Percentiles rank a stretch among this genome's conserved stretches.
Conservation (phyloP, 2,797 vertebrate genomes). For the Tapera naevia region DNA sequence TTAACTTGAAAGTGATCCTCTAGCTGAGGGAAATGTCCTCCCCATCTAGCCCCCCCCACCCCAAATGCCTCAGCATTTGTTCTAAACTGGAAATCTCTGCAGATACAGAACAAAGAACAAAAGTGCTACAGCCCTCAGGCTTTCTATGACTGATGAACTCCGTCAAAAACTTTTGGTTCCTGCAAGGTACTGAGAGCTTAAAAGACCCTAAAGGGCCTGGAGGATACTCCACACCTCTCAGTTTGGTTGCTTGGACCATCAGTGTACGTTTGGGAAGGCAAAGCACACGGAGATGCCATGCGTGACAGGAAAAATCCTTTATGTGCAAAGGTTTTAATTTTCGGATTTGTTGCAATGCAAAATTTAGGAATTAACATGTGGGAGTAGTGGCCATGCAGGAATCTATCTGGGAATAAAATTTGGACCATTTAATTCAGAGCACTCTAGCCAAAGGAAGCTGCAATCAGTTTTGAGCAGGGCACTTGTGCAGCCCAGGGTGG, state of each 20-base stretch:
- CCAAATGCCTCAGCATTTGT: not conserved
- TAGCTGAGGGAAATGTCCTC: not conserved
- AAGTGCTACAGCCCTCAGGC: not conserved
- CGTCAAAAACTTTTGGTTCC: not conserved
- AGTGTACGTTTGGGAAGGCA: not conserved
- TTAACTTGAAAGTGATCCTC: not conserved
- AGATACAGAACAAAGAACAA: not conserved
- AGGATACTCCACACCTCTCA: not conserved
- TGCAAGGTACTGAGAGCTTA: not conserved
- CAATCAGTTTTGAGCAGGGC: not conserved
- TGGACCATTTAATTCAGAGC: not conserved
- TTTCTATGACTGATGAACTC: not conserved
- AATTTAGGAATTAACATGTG: fast-evolving
- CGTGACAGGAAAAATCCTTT: not conserved
- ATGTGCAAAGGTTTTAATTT: not conserved
- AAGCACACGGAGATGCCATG: not conserved
- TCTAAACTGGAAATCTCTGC: not conserved
- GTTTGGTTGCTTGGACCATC: not conserved
- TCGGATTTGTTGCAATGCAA: not conserved
- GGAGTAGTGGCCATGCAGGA: not conserved
- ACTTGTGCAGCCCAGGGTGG: fast-evolving
- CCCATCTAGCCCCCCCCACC: not conserved
- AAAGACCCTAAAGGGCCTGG: not conserved
- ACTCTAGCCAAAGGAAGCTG: not conserved
- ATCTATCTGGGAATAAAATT: not conserved